phyloP scores from a whole-genome alignment of 1,140 invertebrate species.

The Achatina immaculata region DNA sequence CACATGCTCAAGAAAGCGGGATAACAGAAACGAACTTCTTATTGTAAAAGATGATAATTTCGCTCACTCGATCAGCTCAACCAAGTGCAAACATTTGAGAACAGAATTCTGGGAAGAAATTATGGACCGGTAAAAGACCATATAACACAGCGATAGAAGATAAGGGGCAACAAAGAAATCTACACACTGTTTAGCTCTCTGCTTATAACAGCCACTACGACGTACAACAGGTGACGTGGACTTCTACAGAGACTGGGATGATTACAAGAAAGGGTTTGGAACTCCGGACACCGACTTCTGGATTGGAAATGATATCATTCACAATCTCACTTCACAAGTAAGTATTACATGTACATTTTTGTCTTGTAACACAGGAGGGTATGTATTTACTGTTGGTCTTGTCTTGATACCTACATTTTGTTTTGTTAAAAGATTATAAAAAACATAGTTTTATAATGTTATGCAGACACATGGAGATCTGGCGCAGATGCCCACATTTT shows the following conservation, averaged over 20 bases:
- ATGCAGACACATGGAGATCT: too few relatives aligned
- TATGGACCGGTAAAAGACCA: neutral
- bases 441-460: too few relatives aligned
- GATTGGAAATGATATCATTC: neutral
- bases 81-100: neutral
- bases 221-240: neutral
- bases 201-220: neutral
- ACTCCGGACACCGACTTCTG: neutral
- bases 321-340: neutral
- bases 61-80: too few relatives aligned
- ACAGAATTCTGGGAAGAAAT: neutral
- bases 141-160: neutral
- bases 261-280: constrained; percentile 19
- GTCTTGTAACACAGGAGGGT: neutral
- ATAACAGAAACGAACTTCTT: too few relatives aligned
- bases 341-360: neutral
- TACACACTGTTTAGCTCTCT: too few relatives aligned
- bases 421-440: too few relatives aligned
- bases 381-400: neutral
- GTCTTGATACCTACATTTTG: too few relatives aligned
- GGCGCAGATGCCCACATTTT: too few relatives aligned
- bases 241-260: neutral
- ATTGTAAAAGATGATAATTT: too few relatives aligned
- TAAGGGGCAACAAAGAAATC: too few relatives aligned
- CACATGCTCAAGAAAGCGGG: too few relatives aligned